These are phyloP conservation scores for Nomia melanderi DNA, from an alignment of 1,140 invertebrate species.

Conservation along the genomic window DNA sequence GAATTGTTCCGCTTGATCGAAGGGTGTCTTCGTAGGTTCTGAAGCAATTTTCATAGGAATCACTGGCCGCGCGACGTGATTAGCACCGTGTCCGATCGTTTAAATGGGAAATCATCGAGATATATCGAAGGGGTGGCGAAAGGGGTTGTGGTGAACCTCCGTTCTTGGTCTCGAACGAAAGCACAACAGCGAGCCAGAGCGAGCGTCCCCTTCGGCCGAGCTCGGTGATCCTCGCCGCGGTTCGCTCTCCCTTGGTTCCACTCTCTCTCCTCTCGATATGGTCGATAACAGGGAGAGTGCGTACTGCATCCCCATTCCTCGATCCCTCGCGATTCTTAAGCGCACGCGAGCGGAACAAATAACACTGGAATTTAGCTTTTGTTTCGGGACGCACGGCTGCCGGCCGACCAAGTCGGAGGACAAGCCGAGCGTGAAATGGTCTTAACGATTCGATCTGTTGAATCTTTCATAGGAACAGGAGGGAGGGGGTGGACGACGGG, in stretches of 20 bases:
- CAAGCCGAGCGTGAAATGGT: background rate
- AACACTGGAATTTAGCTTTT: background rate
- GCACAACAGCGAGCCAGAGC: constrained; percentile 45
- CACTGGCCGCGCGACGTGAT: too few relatives aligned
- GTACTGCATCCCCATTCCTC: constrained; percentile 61
- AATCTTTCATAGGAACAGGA: too few relatives aligned
- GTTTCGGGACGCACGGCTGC: background rate
- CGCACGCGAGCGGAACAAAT: background rate
- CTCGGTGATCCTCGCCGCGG: constrained; percentile 50
- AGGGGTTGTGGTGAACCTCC: constrained; percentile 22
- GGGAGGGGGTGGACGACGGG: too few relatives aligned
- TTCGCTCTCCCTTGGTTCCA: constrained; percentile 56
- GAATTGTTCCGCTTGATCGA: too few relatives aligned
- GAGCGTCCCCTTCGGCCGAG: constrained; percentile 34
- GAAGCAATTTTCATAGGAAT: too few relatives aligned
- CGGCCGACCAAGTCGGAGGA: background rate
- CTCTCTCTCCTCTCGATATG: constrained; percentile 59
- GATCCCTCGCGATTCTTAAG: constrained; percentile 21
- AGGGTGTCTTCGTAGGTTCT: too few relatives aligned
- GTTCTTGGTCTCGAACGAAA: constrained; percentile 35
- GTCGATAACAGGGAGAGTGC: constrained; percentile 76
- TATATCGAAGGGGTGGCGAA: too few relatives aligned
- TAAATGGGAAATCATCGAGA: too few relatives aligned
- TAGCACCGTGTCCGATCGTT: background rate
- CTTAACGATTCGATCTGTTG: background rate